Evolutionary conservation across 2,113 vertebrate genomes (phyloP).

Genomic region (Agelaius phoeniceus): DNA sequence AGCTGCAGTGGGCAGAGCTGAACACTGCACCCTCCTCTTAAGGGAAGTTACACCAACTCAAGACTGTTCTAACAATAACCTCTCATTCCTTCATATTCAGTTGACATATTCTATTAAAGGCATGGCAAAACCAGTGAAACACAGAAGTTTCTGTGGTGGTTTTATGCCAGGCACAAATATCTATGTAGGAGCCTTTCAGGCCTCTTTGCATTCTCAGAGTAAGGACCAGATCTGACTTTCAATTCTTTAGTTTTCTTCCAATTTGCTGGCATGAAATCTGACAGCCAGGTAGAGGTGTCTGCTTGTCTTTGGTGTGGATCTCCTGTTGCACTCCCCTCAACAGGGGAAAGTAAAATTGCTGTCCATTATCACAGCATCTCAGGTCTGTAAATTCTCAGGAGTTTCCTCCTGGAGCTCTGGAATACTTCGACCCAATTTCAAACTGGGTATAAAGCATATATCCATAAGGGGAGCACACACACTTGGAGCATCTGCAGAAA

Average conservation of each 20-base stretch:
- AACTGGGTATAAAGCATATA: background rate
- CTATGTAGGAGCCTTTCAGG: background rate
- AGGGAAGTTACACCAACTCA: background rate
- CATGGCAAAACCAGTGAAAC: background rate
- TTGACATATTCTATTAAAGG: background rate
- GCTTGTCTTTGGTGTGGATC: background rate
- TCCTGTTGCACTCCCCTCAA: background rate
- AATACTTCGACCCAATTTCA: constrained; percentile 3
- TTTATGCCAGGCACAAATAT: background rate
- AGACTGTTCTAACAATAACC: background rate
- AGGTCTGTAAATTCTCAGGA: constrained; percentile 3
- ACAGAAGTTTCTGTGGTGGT: background rate
- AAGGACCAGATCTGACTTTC: background rate
- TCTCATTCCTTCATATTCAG: background rate
- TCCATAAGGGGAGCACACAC: constrained; percentile 2
- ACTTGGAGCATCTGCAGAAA: constrained; percentile 46
- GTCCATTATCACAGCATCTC: background rate
- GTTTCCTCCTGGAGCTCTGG: background rate
- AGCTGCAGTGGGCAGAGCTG: background rate
- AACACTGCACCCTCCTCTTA: background rate
- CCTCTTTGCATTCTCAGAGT: background rate
- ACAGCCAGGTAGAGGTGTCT: constrained; percentile 26
- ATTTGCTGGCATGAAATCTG: background rate
- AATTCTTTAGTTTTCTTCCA: background rate
- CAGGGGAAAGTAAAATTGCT: background rate